Evolutionary conservation across 2,888 invertebrate genomes (phyloP), one percentile per base, ranked within the genome.

Genomic region (Chydorus sphaericus): DNA sequence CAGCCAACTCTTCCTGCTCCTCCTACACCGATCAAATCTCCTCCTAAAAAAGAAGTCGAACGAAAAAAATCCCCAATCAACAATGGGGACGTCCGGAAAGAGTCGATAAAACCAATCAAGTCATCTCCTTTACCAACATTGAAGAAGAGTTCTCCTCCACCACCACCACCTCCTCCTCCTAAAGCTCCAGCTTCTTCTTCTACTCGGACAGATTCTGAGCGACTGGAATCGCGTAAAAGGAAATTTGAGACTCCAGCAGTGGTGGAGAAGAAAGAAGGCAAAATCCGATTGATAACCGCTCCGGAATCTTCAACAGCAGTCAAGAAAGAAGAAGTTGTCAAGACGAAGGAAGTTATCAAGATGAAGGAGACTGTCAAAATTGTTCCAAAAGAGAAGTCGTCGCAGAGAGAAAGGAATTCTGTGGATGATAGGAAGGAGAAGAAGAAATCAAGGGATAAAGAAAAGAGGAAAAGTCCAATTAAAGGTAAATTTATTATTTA

Each of bases 201-300:
- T 16, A 52, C 31, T 3, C 23, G 18, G 6, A 36, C 31, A 26
- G 52, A 52, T 10, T 37, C 16, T 26, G 52, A 52, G 3, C 31
- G 52, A 18, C 36, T 77, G 49, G 76, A 75, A 60, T 76, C 77
- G 0, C 66, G 77, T 20, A 70, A 70, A 57, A 68, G 66, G 38
- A 77, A 77, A 62, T 77, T 77, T 63, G 75, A 77, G 64, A 67
- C 69, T 58, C 70, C 75, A 30, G 71, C 71, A 60, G 67, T 69
- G 16, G 65, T 70, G 36, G 71, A 70, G 60, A 74, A 73, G 2
- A 73, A 76, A 59, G 76, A 76, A 52, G 68, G 74, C 38, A 52
- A 52, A 37, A 52, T 52, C 23, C 31, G 36, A 10, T 54, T 53
- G 10, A 10, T 18, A n/a, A n/a, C 20, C 18, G 33, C 30, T 4